phyloP scores from a whole-genome alignment of 2,888 invertebrate genomes.

The Pollenia griseotomentosa region DNA sequence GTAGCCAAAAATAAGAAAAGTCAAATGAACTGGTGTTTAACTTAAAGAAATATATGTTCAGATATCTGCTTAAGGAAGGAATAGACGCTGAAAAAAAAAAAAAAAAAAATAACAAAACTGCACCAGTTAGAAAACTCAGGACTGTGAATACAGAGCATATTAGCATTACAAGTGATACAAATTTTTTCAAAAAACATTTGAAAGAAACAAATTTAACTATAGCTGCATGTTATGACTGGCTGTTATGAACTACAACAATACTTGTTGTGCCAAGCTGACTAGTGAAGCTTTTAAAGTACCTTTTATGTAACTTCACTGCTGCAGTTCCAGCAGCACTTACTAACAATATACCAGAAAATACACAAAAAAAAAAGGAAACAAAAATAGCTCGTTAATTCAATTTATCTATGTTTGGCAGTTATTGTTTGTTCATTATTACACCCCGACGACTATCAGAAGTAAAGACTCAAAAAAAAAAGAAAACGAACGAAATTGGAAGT shows the following conservation, averaged over 20 bases:
- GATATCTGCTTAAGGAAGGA: constrained; percentile 58
- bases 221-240: constrained; percentile 67
- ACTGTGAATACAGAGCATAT: constrained; percentile 51
- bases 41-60: constrained; percentile 40
- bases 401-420: constrained; percentile 77
- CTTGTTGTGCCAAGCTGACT: constrained; percentile 5
- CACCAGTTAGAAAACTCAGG: not conserved
- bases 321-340: constrained; percentile 39
- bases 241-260: constrained; percentile 56
- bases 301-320: constrained; percentile 63
- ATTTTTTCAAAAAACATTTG: constrained; percentile 55
- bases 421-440: constrained; percentile 76
- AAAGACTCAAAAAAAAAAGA: constrained; percentile 1
- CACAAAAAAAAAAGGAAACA: not conserved
- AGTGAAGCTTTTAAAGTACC: constrained; percentile 50
- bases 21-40: constrained; percentile 40
- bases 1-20: constrained; percentile 51
- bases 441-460: constrained; percentile 52
- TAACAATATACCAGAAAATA: constrained; percentile 14
- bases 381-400: constrained; percentile 76
- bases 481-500: constrained; percentile 31
- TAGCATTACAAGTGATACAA: constrained; percentile 73
- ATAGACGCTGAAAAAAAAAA: not conserved
- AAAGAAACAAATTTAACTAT: constrained; percentile 33
- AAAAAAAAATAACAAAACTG: not conserved